A percentile compares a stretch with the other conserved stretches of the same genome.
Conservation (phyloP, 1,140 invertebrate species). For the Bombus fervidus region DNA sequence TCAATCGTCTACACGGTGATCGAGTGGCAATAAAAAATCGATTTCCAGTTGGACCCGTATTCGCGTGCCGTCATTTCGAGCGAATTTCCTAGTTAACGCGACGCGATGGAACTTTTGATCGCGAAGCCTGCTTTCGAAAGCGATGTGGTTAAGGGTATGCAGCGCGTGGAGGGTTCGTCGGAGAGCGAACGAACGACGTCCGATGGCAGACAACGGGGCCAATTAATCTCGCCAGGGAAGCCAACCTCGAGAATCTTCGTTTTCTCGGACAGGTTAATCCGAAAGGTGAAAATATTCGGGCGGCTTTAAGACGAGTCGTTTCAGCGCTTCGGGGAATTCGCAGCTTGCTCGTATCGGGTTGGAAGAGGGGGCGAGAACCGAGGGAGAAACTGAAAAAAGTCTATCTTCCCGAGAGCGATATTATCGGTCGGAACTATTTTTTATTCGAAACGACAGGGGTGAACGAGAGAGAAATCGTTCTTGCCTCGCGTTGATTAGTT, state of each 20-base stretch:
- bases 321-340: neutral
- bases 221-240: neutral
- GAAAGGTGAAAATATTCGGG: constrained; percentile 24
- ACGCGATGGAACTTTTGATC: neutral
- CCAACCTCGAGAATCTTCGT: neutral
- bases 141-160: too few relatives aligned
- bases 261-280: neutral
- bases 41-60: constrained; percentile 34
- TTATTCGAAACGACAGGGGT: constrained; percentile 55
- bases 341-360: neutral
- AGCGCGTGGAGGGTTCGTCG: too few relatives aligned
- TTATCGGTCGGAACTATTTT: constrained; percentile 66
- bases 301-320: neutral
- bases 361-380: neutral
- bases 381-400: constrained; percentile 37
- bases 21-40: constrained; percentile 64
- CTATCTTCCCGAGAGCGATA: constrained; percentile 60
- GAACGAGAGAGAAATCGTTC: constrained; percentile 67
- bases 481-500: constrained; percentile 72
- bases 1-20: constrained; percentile 32
- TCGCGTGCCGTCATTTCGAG: neutral
- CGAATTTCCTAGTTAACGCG: constrained; percentile 21
- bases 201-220: neutral
- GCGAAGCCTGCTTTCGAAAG: neutral
- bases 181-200: neutral